Base-by-base conservation (phyloP, 2,797 vertebrate genomes). In the Dallia pectoralis region DNA sequence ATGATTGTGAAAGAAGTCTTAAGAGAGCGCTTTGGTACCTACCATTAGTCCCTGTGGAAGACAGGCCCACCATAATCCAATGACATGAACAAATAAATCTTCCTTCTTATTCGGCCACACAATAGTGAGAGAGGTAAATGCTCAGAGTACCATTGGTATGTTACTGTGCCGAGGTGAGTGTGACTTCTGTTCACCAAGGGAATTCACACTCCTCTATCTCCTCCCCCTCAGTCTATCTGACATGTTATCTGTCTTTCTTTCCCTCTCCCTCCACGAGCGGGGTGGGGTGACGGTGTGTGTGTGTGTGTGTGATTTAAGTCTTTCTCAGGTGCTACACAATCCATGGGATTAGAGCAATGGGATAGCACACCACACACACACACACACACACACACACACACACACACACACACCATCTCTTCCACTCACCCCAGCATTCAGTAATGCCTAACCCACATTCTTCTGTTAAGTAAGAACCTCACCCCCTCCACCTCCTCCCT, bases 31-130 rank as follows among this genome's bases (percentile, higher is more conserved):
- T 66, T 75, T 32, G 22, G 67, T 69, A 81, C 89, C 85, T 78
- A 92, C 91, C 89, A 72, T 91, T 83, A 7, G 79, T 84, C 74
- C 84, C 75, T 40, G 82, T 81, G 77, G 90, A 86, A 51, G 91
- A 91, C 73, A 91, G 83, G 76, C 90, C 90, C 81, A 92, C 89
- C 91, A 92, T 92, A 74, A 71, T 81, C 67, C 76, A 75, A 65
- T 11, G 53, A 68, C 33, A 53, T 18, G 9, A 49, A 44, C n/a
- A 67, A 44, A 71, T 51, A 73, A 79, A 68, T 69, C 65, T 14
- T 4, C 19, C 9, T 25, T 56, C 67, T 87, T 76, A 83, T 81
- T 81, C 78, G 86, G 67, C 71, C 62, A 79, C 30, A 19, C 7
- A 18, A 78, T 66, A 74, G 76, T n/a, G 15, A 6, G 5, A 29